Evolutionary conservation across 37 sponge, comb jelly and placozoan species (phyloP), one percentile per base, ranked within the genome.

Genomic region (Beroe forskalii): DNA sequence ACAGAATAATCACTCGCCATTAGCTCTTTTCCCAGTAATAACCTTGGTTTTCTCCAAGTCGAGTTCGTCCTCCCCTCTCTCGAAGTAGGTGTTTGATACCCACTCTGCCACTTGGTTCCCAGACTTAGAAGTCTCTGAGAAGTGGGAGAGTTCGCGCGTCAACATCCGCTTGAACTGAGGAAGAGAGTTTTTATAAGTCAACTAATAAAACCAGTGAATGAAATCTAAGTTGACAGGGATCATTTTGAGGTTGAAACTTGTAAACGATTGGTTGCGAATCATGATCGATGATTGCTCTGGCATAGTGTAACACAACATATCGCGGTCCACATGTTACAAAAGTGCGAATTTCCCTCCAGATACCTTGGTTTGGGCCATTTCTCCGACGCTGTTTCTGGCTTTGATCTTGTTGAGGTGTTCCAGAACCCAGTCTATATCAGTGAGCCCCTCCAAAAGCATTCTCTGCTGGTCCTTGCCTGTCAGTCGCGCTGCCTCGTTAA

Each of bases 371-470:
- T 94, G 94, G 0, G 96, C 96, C 96, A 96, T 86, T 20, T 66
- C 92, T 0, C 97, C 95, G 76, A 95, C 92, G 25, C 93, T 92
- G 89, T 96, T 96, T 9, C 91, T 90, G 1, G 95, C 93, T 90
- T 95, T 90, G 36, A 97, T 89, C 20, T 92, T 76, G 91, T 97
- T 94, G 38, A 97, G 94, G 83, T 93, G 91, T 31, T 93, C 92
- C 40, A 97, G 89, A 83, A 95, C 95, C 94, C 95, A 94, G 80
- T 95, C 97, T n/a, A 97, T 39, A 42, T 93, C 92, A 22, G 91
- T 43, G 38, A 94, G 69, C 0, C 93, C 92, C 0, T 92, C 93
- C n/a, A 89, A 8, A 0, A 94, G 91, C 76, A 92, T 89, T 30
- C 44, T 66, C 67, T 89, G 69, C 64, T 91, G 86, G 30, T 72